These are phyloP conservation scores for Caenorhabditis parvicauda DNA, from an alignment of 2,888 invertebrate genomes.

Conservation along the genomic window DNA sequence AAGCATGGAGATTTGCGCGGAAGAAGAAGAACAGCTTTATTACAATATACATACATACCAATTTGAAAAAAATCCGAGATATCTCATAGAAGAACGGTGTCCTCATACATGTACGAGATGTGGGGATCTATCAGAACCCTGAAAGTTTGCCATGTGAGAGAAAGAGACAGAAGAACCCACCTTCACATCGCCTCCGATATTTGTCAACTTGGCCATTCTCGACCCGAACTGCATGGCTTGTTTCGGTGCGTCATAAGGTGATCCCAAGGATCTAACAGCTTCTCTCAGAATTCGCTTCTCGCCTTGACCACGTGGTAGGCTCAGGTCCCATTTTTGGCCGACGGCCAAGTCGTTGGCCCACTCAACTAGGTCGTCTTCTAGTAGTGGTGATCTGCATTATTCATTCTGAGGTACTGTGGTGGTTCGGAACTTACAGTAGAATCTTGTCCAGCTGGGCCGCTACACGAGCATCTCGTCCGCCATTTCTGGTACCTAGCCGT, in stretches of 20 bases:
- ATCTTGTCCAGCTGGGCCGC: slow-evolving; percentile 78
- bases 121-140: too few relatives aligned
- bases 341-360: slow-evolving; percentile 67
- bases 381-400: slow-evolving; percentile 73
- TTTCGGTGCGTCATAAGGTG: slow-evolving; percentile 74
- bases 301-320: slow-evolving; percentile 66
- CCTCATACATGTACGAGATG: too few relatives aligned
- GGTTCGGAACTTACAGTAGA: slow-evolving; percentile 18
- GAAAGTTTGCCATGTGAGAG: too few relatives aligned
- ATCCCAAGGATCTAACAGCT: slow-evolving; percentile 23
- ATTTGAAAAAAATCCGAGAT: too few relatives aligned
- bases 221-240: slow-evolving; percentile 96
- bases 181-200: slow-evolving; percentile 17
- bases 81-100: too few relatives aligned
- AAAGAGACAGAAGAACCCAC: too few relatives aligned
- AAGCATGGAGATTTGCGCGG: too few relatives aligned
- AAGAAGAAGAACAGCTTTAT: too few relatives aligned
- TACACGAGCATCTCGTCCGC: slow-evolving; percentile 87
- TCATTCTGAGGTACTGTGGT: background rate
- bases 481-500: slow-evolving; percentile 83
- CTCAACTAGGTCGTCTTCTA: slow-evolving; percentile 69
- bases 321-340: slow-evolving; percentile 66
- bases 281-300: slow-evolving; percentile 73
- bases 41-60: too few relatives aligned
- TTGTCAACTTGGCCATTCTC: slow-evolving; percentile 77